phyloP scores from a whole-genome alignment of 1,140 invertebrate species.

The Lanistes nyassanus region DNA sequence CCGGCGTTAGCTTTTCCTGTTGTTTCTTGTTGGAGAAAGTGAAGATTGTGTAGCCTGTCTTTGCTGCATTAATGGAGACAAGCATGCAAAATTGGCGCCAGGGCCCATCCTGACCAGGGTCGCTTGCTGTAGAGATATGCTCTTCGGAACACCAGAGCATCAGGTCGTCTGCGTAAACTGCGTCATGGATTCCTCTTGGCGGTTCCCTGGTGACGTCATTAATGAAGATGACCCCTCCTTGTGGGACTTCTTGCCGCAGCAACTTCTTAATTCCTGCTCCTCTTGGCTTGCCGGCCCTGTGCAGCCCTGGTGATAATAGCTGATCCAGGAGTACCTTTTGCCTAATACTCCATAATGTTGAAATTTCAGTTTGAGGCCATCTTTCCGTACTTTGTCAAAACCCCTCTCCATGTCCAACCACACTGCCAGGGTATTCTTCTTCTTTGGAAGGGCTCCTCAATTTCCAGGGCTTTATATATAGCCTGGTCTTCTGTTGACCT shows the following conservation, averaged over 20 bases:
- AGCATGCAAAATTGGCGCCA: constrained; percentile 3
- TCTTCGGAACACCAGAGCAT: constrained; percentile 31
- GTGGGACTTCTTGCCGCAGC: constrained; percentile 22
- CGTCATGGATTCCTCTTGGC: constrained; percentile 16
- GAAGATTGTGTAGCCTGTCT: constrained; percentile 7
- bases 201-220: constrained; percentile 28
- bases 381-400: constrained; percentile 22
- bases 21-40: constrained; percentile 1
- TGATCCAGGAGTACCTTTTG: constrained; percentile 25
- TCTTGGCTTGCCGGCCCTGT: constrained; percentile 18
- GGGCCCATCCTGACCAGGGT: neutral
- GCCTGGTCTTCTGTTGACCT: neutral
- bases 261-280: constrained; percentile 26
- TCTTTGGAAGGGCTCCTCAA: neutral
- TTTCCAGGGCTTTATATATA: neutral
- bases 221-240: constrained; percentile 33
- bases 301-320: constrained; percentile 11
- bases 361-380: constrained; percentile 13
- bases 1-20: constrained; percentile 7
- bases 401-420: constrained; percentile 7
- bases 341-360: constrained; percentile 2
- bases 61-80: constrained; percentile 3
- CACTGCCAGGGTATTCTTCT: neutral
- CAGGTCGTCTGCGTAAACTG: no score
- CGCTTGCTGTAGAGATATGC: constrained; percentile 10